These are phyloP conservation scores for Corythaeola cristata DNA, from an alignment of 2,113 vertebrate species.

Conservation along the genomic window DNA sequence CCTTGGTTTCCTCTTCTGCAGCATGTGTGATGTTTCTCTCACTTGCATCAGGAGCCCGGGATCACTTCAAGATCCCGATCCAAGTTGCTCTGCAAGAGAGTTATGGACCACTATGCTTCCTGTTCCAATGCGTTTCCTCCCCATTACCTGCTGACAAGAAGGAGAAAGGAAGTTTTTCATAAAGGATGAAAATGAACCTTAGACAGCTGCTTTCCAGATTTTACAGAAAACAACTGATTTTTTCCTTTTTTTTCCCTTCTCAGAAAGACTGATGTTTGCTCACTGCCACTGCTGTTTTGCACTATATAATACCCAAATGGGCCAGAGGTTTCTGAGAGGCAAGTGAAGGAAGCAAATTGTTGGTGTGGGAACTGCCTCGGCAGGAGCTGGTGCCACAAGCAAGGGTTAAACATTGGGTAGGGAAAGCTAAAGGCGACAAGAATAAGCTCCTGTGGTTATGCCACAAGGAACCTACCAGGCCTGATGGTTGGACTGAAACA, in stretches of 20 bases:
- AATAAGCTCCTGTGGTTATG: neutral
- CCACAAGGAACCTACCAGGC: neutral
- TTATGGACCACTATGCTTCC: neutral
- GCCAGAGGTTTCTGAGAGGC: neutral
- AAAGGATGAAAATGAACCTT: neutral
- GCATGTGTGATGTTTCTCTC: neutral
- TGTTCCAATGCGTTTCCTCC: neutral
- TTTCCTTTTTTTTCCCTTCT: neutral
- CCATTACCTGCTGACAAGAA: neutral
- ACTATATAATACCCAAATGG: neutral
- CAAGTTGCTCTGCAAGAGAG: neutral
- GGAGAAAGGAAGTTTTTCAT: neutral
- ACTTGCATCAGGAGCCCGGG: neutral
- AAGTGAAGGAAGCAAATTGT: neutral
- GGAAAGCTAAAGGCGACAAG: neutral
- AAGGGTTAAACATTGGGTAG: neutral
- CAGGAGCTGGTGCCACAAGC: neutral
- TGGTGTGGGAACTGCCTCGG: neutral
- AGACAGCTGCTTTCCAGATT: slow-evolving; percentile 10
- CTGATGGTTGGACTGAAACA: neutral
- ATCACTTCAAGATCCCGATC: neutral
- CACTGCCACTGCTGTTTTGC: neutral
- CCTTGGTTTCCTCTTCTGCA: neutral
- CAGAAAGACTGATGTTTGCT: neutral
- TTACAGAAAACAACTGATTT: neutral